phyloP scores from a whole-genome alignment of 64 coral and sea anemone genomes.

The Acropora tenuis region DNA sequence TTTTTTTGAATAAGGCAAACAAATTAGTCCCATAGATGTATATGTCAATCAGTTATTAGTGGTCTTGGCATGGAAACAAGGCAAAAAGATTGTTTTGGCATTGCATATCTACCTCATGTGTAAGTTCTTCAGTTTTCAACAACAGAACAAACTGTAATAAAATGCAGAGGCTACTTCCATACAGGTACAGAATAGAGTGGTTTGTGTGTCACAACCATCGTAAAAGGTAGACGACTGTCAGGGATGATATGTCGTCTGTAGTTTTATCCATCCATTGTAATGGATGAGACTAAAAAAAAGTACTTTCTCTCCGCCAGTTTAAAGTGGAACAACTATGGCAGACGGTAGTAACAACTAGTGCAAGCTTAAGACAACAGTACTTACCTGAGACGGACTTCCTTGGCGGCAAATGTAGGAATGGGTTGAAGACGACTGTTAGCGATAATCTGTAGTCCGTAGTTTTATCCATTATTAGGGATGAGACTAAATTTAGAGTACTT shows the following conservation, averaged over 20 bases:
- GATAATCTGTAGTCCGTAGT: conserved; percentile 37
- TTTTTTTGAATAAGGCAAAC: conserved; percentile 9
- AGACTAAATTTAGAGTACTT: neutral
- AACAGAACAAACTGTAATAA: conserved; percentile 13
- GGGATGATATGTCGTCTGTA: too few relatives aligned
- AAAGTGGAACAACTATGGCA: neutral
- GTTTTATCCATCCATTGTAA: neutral
- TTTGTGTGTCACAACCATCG: conserved; percentile 4
- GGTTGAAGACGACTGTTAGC: conserved; percentile 37
- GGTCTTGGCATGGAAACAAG: too few relatives aligned
- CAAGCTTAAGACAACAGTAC: neutral
- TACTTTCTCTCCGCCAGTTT: neutral
- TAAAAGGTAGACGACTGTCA: neutral
- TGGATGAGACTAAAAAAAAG: neutral
- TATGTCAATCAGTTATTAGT: too few relatives aligned
- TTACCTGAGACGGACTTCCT: conserved; percentile 53
- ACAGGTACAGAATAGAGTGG: conserved; percentile 6
- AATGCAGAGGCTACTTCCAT: neutral
- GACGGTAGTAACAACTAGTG: neutral
- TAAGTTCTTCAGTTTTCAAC: conserved; percentile 16
- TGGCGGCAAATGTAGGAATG: conserved; percentile 54
- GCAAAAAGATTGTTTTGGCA: too few relatives aligned
- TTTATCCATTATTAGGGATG: conserved; percentile 21
- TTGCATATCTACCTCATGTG: conserved; percentile 2
- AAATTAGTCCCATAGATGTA: conserved; percentile 3